Evolutionary conservation across 2,797 vertebrate genomes (phyloP).

Genomic region (Hippocampus kuda): DNA sequence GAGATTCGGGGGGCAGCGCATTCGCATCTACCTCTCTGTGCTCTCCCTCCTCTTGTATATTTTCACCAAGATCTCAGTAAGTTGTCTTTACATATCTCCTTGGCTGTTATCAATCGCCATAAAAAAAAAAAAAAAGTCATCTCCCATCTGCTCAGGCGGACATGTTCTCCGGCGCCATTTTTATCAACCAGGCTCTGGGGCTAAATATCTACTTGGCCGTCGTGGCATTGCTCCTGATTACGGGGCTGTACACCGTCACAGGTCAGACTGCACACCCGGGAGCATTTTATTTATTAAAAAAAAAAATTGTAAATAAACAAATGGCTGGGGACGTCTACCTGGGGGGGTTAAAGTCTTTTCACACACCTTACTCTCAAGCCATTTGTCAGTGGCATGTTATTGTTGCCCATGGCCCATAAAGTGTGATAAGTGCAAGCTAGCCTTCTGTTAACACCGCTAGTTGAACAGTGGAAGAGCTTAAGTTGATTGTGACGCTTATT

Average conservation of each 20-base stretch:
- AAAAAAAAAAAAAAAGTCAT: not conserved
- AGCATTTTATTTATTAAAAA: not conserved
- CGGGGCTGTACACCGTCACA: slow-evolving; percentile 85
- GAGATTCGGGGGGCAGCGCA: slow-evolving; percentile 84
- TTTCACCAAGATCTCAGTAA: slow-evolving; percentile 89
- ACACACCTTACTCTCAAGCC: not conserved
- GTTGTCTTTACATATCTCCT: slow-evolving; percentile 37
- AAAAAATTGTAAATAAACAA: not conserved
- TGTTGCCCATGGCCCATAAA: slow-evolving; percentile 42
- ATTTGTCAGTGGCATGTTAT: slow-evolving; percentile 38
- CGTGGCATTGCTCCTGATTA: slow-evolving; percentile 73
- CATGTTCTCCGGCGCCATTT: slow-evolving; percentile 92
- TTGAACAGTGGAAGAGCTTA: not conserved
- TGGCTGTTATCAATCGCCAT: not conserved
- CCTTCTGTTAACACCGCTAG: not conserved
- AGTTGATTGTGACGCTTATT: no score
- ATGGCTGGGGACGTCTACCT: not conserved
- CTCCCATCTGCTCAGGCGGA: slow-evolving; percentile 70
- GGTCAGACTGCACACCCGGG: slow-evolving; percentile 57
- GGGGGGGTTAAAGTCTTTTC: slow-evolving; percentile 47
- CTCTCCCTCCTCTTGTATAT: slow-evolving; percentile 80
- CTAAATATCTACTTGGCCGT: slow-evolving; percentile 86
- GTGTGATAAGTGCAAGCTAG: slow-evolving; percentile 41
- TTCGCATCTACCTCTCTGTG: slow-evolving; percentile 84
- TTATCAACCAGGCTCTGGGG: slow-evolving; percentile 82